Base-by-base conservation (phyloP, 2,797 vertebrate species). In the Poecilia gillii region DNA sequence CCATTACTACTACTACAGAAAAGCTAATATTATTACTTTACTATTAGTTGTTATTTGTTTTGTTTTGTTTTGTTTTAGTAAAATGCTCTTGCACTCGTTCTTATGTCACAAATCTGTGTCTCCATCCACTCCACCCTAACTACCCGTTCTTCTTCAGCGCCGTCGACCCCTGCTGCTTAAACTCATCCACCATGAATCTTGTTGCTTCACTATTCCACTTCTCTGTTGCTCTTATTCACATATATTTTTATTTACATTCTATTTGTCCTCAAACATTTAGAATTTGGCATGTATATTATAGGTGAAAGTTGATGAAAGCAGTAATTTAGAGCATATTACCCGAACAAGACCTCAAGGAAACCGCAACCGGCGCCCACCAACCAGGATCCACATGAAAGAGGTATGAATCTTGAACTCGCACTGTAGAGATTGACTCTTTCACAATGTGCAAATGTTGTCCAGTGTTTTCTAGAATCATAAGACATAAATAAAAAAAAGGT, bases 311-410 rank as follows among this genome's bases (percentile, higher is more conserved):
- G 97, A 98, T 0, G 94, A 97, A 87, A 95, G 93, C 84, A 96
- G 93, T 85, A 96, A 97, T 77, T 94, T 99, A 84, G 97, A 99
- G 74, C 98, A 99, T 0, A 96, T 99, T 55, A 99, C 98, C 14
- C 96, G 97, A 78, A 87, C 95, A 79, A 96, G 98, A 39, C 97
- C 96, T 36, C 98, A 97, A 77, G 94, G 95, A 59, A 96, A 96
- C 71, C 96, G 96, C 0, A 91, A 93, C 14, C 96, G 97, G 23
- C 96, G 98, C 64, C 98, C 98, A 1, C 98, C 98, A 1, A 99
- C 98, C 0, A 97, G 98, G 90, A 95, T 97, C 76, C 98, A 99
- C 89, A 95, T 99, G 53, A 99, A 98, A 87, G 98, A 98, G 96
- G 98, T 99, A 18, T 64, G 87, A 84, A 33, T 85, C 53, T 51